These are phyloP conservation scores for Eledona agricola DNA, from an alignment of 2,888 invertebrate genomes.

Conservation along the genomic window DNA sequence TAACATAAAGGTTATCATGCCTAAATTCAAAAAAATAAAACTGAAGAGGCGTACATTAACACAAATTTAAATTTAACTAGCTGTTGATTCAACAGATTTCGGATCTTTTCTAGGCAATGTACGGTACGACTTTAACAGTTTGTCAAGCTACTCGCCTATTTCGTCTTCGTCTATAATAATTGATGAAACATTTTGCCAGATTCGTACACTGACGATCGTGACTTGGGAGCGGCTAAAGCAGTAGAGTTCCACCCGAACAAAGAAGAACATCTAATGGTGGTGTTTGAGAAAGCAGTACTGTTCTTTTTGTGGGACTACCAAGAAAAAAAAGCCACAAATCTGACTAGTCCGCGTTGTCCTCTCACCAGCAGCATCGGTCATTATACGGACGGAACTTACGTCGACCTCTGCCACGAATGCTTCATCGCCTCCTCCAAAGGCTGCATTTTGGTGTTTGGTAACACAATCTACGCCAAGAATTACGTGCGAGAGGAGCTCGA, in stretches of 20 bases:
- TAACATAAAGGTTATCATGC: too few relatives aligned
- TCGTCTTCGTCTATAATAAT: too few relatives aligned
- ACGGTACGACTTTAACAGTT: too few relatives aligned
- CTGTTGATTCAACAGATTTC: too few relatives aligned
- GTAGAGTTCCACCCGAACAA: constrained; percentile 60
- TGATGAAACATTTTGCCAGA: constrained; percentile 13
- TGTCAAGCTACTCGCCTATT: too few relatives aligned
- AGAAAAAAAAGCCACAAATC: constrained; percentile 38
- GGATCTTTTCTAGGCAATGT: too few relatives aligned
- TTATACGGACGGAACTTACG: constrained; percentile 66
- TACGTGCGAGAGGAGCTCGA: constrained; percentile 51
- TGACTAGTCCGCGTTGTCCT: constrained; percentile 57
- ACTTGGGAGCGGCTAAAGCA: constrained; percentile 47
- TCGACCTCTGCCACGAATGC: constrained; percentile 63
- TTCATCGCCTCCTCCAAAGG: constrained; percentile 66
- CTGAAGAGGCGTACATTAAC: too few relatives aligned
- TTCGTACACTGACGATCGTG: constrained; percentile 17
- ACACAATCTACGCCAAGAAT: constrained; percentile 61
- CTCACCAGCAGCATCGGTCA: constrained; percentile 61
- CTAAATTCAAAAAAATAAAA: too few relatives aligned
- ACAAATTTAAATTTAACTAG: too few relatives aligned
- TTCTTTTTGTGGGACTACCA: constrained; percentile 58
- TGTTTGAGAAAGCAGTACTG: constrained; percentile 57
- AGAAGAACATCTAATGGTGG: constrained; percentile 60
- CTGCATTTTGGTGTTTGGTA: constrained; percentile 65